Conservation (phyloP, 2,888 invertebrate genomes). For the Helleia helle region DNA sequence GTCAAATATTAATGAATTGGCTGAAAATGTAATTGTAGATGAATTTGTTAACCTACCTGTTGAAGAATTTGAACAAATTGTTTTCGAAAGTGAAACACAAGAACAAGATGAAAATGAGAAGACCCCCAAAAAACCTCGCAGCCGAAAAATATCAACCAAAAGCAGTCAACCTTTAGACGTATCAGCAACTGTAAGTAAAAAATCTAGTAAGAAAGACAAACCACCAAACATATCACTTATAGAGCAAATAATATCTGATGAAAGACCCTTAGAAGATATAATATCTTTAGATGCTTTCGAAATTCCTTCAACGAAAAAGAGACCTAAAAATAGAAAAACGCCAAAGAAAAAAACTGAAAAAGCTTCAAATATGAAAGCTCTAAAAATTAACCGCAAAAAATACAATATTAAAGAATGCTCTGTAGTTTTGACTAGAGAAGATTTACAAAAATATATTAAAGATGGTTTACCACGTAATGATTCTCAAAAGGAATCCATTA, state of each 20-base stretch:
- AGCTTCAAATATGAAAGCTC: constrained; percentile 24
- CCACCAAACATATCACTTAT: constrained; percentile 56
- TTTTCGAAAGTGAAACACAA: constrained; percentile 37
- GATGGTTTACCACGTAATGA: constrained; percentile 3
- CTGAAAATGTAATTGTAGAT: constrained; percentile 46
- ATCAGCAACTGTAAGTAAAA: constrained; percentile 27
- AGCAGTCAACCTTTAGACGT: constrained; percentile 35
- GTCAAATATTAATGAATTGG: constrained; percentile 22
- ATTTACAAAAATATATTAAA: constrained; percentile 34
- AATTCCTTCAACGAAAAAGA: constrained; percentile 28
- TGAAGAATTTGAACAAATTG: constrained; percentile 57
- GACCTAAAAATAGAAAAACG: constrained; percentile 26
- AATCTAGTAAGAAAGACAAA: constrained; percentile 33
- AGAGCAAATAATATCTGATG: constrained; percentile 58
- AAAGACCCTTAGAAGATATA: constrained; percentile 56
- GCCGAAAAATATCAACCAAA: constrained; percentile 29
- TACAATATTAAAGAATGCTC: constrained; percentile 41
- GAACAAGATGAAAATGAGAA: constrained; percentile 25
- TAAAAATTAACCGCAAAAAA: constrained; percentile 16
- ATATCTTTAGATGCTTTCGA: constrained; percentile 56
- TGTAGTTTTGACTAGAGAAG: constrained; percentile 37
- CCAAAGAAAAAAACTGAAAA: constrained; percentile 28
- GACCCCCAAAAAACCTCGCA: constrained; percentile 29
- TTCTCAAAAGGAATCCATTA: background rate
- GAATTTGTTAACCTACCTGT: constrained; percentile 55